These are phyloP conservation scores for Micrasema minimum DNA, from an alignment of 1,140 invertebrate species.

Conservation along the genomic window DNA sequence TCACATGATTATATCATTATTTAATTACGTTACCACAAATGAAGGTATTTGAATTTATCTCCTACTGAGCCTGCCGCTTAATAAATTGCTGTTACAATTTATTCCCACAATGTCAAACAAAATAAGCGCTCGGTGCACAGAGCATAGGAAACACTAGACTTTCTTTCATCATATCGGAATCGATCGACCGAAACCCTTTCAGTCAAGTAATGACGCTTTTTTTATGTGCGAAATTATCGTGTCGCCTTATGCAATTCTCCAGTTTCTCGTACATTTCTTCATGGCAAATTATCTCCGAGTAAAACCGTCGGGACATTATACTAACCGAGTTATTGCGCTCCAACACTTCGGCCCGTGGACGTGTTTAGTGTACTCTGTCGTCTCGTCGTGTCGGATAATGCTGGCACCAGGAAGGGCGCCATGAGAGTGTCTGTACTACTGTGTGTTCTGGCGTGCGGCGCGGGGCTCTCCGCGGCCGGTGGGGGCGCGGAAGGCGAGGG, in stretches of 20 bases:
- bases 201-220: conserved; percentile 45
- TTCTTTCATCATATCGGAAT: conserved; percentile 39
- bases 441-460: conserved; percentile 39
- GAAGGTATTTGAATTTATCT: conserved; percentile 42
- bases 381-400: conserved; percentile 38
- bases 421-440: conserved; percentile 43
- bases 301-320: conserved; percentile 47
- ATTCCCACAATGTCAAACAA: conserved; percentile 38
- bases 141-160: conserved; percentile 30
- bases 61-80: conserved; percentile 34
- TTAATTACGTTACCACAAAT: conserved; percentile 9
- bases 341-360: conserved; percentile 38
- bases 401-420: conserved; percentile 35
- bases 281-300: conserved; percentile 49
- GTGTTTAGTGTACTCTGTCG: conserved; percentile 29
- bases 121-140: conserved; percentile 25
- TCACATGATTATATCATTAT: not conserved
- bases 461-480: conserved; percentile 2
- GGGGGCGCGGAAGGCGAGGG: conserved; percentile 3
- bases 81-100: conserved; percentile 29
- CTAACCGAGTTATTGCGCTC: conserved; percentile 41
- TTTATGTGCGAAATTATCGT: conserved; percentile 50
- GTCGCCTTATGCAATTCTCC: conserved; percentile 51
- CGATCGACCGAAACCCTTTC: conserved; percentile 51
- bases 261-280: conserved; percentile 52